Evolutionary conservation across 1,140 invertebrate species (phyloP).

Genomic region (Zaprionus lachaisei): DNA sequence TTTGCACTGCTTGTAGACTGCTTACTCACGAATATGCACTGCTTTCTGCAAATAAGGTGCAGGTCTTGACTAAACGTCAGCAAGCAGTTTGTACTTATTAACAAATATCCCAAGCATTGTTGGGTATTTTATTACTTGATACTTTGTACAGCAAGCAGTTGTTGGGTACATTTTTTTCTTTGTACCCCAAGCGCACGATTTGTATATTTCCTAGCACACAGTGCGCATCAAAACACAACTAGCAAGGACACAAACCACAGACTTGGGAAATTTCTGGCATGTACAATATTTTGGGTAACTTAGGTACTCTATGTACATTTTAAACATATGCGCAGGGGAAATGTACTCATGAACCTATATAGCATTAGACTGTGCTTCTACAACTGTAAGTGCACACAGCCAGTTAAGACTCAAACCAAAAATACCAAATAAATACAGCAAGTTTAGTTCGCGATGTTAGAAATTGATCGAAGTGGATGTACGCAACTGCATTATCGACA

Average conservation of each 20-base stretch:
- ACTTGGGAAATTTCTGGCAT: not conserved
- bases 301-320: not conserved
- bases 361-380: not conserved
- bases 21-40: not conserved
- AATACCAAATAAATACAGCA: not conserved
- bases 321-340: not conserved
- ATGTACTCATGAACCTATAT: not conserved
- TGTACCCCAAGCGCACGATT: not conserved
- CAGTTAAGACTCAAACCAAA: constrained; percentile 4
- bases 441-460: not conserved
- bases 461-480: no score
- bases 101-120: not conserved
- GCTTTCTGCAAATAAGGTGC: not conserved
- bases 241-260: not conserved
- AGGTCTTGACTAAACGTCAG: not conserved
- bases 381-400: not conserved
- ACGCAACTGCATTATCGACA: no score
- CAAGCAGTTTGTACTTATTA: not conserved
- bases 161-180: not conserved
- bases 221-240: not conserved
- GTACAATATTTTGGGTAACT: not conserved
- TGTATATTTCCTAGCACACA: not conserved
- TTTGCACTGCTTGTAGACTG: constrained; percentile 7
- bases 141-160: not conserved
- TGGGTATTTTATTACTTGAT: not conserved